Conservation (phyloP, 1,140 invertebrate genomes). For the Pogonognathellus flavescens region DNA sequence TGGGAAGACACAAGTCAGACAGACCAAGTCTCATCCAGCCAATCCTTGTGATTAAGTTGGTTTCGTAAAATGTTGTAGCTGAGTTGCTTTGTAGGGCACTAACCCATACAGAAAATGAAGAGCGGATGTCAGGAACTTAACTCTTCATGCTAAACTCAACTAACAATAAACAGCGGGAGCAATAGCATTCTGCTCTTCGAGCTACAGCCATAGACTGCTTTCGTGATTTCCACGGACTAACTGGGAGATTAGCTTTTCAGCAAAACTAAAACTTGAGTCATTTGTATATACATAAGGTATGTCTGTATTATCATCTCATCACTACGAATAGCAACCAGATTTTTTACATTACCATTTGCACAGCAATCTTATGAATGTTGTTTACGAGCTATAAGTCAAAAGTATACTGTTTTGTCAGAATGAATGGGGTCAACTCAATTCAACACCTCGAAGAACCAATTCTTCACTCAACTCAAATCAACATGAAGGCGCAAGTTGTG, state of each 20-base stretch:
- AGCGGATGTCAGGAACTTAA: background rate
- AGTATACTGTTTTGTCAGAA: background rate
- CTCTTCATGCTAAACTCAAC: background rate
- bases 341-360: background rate
- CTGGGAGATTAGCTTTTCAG: no score
- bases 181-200: no score
- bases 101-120: background rate
- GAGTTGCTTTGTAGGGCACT: constrained; percentile 16
- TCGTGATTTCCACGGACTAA: no score
- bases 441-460: background rate
- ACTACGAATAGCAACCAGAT: background rate
- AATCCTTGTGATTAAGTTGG: background rate
- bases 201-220: no score
- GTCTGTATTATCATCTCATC: constrained; percentile 6
- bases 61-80: background rate
- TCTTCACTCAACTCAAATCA: constrained; percentile 18
- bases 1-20: background rate
- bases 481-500: constrained; percentile 49
- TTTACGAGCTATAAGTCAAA: background rate
- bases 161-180: background rate
- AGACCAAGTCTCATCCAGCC: background rate
- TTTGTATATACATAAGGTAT: background rate
- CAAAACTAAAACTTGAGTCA: no score
- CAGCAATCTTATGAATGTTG: no score
- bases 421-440: constrained; percentile 36